Evolutionary conservation across 2,797 vertebrate species (phyloP), one percentile per base, ranked within the genome.

Genomic region (Hipposideros larvatus): DNA sequence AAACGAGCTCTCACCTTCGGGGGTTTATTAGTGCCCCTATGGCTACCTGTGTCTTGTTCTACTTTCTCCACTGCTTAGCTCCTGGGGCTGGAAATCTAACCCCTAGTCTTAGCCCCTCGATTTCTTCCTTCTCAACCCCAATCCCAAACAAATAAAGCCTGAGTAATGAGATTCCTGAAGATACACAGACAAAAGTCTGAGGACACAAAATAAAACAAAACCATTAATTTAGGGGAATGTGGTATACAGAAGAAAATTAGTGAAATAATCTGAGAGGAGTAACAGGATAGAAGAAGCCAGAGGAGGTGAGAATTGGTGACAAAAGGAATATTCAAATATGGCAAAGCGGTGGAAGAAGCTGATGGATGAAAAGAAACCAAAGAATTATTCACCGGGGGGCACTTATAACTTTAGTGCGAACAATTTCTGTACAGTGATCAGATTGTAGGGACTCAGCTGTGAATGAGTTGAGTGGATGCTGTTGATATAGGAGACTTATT

Each of bases 141-240:
- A 71, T 13, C 15, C 48, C 71, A 87, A 95, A 53, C 19, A 87
- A 85, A 86, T 59, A 88, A 95, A 95, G 94, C 13, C 37, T 34
- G 43, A 95, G 51, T 51, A 68, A 91, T 41, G n/a, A 94, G 59
- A 92, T 86, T 82, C 41, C 57, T 85, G 13, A 95, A 87, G 74
- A 82, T 43, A 83, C 2, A 34, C 0, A 71, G 43, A 55, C 57
- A 68, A 53, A 57, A 51, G 77, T n/a, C 53, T 51, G n/a, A 63
- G 18, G n/a, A 51, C 37, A 94, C 34, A 88, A 90, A 83, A n/a
- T 31, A 37, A 90, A 92, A 63, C 16, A 88, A 46, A 73, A 19
- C 2, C 55, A 59, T 73, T 41, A 59, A 75, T 63, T 83, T 83
- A 82, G 13, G 22, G 43, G 41, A 63, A 78, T 70, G 46, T 79